Percentiles rank a stretch among this genome's conserved stretches.
These are phyloP conservation scores for Hypotaenidia okinawae DNA, from an alignment of 2,797 vertebrate genomes.

Conservation along the genomic window DNA sequence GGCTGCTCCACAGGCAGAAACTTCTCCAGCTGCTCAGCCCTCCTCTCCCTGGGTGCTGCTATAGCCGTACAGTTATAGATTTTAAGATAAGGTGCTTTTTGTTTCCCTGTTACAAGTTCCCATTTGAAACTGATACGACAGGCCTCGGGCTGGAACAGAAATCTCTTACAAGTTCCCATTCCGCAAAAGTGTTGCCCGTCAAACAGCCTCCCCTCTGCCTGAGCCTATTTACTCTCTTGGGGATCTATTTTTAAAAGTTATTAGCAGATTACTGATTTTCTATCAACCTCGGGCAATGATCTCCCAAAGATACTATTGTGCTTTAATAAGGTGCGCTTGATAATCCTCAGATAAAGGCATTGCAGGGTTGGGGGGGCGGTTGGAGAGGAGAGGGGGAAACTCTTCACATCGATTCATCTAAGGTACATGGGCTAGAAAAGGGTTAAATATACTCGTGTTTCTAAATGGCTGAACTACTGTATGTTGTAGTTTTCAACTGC, in stretches of 20 bases:
- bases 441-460: slow-evolving; percentile 73
- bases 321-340: slow-evolving; percentile 77
- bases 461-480: slow-evolving; percentile 84
- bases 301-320: slow-evolving; percentile 72
- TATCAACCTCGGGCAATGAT: slow-evolving; percentile 75
- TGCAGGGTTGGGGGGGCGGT: neutral
- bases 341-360: slow-evolving; percentile 69
- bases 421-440: slow-evolving; percentile 55
- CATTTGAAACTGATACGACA: slow-evolving; percentile 33
- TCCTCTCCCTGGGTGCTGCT: neutral
- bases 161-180: slow-evolving; percentile 40
- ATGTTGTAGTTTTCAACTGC: slow-evolving; percentile 86
- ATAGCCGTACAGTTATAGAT: neutral
- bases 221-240: slow-evolving; percentile 73
- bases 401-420: neutral
- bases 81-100: slow-evolving; percentile 46
- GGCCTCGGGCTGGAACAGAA: slow-evolving; percentile 42
- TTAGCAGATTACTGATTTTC: slow-evolving; percentile 81
- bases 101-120: slow-evolving; percentile 22
- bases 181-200: slow-evolving; percentile 43
- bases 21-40: neutral
- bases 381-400: neutral
- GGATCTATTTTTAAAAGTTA: slow-evolving; percentile 80
- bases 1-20: neutral
- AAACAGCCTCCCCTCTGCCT: slow-evolving; percentile 33